These are phyloP conservation scores for Nesogale talazaci DNA, from an alignment of 2,113 vertebrate genomes.

Conservation along the genomic window DNA sequence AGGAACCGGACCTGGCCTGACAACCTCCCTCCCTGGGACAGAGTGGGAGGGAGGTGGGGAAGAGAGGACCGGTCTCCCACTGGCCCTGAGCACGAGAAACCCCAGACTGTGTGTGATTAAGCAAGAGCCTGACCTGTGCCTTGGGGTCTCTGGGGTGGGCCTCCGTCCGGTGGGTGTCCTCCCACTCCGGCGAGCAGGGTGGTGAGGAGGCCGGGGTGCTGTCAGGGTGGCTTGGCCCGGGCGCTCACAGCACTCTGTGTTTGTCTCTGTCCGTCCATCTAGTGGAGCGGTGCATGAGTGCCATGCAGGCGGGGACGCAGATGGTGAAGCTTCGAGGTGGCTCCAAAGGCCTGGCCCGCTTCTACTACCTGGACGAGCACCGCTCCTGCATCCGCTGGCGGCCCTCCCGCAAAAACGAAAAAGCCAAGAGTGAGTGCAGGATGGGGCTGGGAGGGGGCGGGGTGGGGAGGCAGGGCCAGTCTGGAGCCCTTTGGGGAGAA, in stretches of 20 bases:
- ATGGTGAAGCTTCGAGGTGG: conserved; percentile 98
- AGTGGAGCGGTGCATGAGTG: conserved; percentile 99
- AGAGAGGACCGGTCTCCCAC: not conserved
- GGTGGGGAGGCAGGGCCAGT: not conserved
- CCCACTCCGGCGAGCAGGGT: not conserved
- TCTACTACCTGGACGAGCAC: conserved; percentile 96
- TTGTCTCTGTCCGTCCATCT: not conserved
- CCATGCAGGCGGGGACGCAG: conserved; percentile 97
- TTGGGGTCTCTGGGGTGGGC: not conserved
- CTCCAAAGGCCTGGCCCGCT: conserved; percentile 94
- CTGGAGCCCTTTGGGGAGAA: not conserved
- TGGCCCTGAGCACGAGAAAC: not conserved
- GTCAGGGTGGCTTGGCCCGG: fast-evolving
- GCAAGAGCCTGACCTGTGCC: not conserved
- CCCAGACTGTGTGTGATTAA: not conserved
- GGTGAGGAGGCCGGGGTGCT: not conserved
- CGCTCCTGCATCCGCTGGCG: conserved; percentile 98
- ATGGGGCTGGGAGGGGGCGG: not conserved
- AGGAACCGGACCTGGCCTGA: too few species aligned
- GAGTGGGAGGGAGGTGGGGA: not conserved
- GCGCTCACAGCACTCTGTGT: not conserved
- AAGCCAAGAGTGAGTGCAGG: conserved; percentile 95
- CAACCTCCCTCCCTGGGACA: not conserved
- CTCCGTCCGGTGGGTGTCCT: not conserved
- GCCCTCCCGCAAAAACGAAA: conserved; percentile 97